Evolutionary conservation across 2,113 vertebrate genomes (phyloP).

Genomic region (Cettia cetti): DNA sequence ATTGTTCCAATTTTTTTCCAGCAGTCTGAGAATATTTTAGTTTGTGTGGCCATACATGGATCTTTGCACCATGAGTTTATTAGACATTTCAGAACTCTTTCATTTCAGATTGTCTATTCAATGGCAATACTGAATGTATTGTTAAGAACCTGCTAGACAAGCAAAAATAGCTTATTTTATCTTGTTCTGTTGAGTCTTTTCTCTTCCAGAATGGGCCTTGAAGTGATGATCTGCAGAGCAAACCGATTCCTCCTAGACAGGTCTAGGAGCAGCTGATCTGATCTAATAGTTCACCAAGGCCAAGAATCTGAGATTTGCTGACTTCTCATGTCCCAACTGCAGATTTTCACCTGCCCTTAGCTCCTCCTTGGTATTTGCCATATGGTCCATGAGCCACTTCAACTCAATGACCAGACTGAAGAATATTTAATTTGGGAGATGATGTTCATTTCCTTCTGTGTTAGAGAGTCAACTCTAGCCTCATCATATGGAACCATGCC

Average conservation of each 20-base stretch:
- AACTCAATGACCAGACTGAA: background rate
- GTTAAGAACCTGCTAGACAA: conserved; percentile 9
- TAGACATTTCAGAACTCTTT: background rate
- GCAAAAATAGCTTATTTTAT: conserved; percentile 25
- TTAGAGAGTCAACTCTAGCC: background rate
- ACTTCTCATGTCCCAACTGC: background rate
- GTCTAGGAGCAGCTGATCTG: background rate
- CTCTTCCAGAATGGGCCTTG: conserved; percentile 31
- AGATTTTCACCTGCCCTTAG: background rate
- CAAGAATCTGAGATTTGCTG: background rate
- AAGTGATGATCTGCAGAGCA: background rate
- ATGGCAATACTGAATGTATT: background rate
- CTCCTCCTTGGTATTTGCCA: background rate
- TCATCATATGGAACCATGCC: background rate
- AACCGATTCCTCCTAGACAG: background rate
- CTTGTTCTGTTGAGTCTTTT: background rate
- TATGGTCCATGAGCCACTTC: background rate
- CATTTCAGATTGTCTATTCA: background rate
- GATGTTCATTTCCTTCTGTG: background rate
- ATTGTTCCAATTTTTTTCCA: background rate
- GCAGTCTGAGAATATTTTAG: conserved; percentile 9
- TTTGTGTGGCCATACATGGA: background rate
- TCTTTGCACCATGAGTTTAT: background rate
- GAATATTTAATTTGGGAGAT: background rate
- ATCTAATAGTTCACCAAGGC: background rate